Base-by-base conservation (phyloP, 2,888 invertebrate species). In the Sabellastarte sp. region DNA sequence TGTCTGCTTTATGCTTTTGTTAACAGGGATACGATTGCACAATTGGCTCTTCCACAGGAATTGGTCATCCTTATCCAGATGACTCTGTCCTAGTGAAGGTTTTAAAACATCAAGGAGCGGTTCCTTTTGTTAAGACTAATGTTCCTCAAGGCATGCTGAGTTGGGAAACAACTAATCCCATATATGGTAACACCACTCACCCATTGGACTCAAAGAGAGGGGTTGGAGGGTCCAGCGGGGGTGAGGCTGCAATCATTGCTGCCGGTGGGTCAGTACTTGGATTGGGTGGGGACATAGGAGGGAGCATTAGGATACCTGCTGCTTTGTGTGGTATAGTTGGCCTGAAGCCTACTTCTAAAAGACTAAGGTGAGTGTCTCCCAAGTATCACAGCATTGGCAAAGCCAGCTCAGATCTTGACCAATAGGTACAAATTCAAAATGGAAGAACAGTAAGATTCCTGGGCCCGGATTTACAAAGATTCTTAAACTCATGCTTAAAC, bases 51-150 rank as follows among this genome's bases (percentile, higher is more conserved):
- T 32, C 66, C 4, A 50, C 33, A 24, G 62, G 33, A 50, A 64
- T 68, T n/a, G 58, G 56, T 30, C 41, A 61, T 24, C 70, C 70
- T 24, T 63, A 32, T 50, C n/a, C 10, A 5, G 63, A 65, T 50
- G 66, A 65, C 24, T 55, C 28, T 3, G n/a, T 59, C 29, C 32
- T 56, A 24, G 10, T 61, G 3, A 50, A 78, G 77, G 75, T 77
- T 26, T 57, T 79, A 33, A 75, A 75, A 63, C 63, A 72, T 15
- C 73, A 73, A 60, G 87, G 87, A 57, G 87, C 85, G n/a, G 75
- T 87, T 41, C 86, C 86, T 0, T 86, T 84, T 78, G 84, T 81
- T 29, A 80, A 81, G 68, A 86, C 85, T 5, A 86, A 86, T 70
- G 77, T 84, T 20, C 84, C 85, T 0, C 84, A 83, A 65, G 77